Evolutionary conservation across 2,113 vertebrate species (phyloP).

Genomic region (Callaeas wilsoni): DNA sequence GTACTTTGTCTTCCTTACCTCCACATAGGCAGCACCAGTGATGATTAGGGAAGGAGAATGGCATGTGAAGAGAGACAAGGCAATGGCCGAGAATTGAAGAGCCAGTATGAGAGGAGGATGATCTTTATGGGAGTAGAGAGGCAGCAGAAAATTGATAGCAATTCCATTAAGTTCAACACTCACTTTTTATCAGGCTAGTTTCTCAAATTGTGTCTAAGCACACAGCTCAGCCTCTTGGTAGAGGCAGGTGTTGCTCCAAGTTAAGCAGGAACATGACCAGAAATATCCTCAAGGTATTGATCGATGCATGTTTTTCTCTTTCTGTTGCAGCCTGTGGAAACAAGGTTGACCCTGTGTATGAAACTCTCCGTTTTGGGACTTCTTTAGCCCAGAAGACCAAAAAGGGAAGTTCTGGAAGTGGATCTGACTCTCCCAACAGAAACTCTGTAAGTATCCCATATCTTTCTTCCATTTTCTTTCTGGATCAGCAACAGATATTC

Average conservation of each 20-base stretch:
- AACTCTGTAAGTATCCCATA: constrained; percentile 81
- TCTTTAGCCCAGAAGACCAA: constrained; percentile 95
- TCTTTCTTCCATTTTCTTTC: not conserved
- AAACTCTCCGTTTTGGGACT: constrained; percentile 94
- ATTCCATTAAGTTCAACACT: not conserved
- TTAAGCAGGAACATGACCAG: not conserved
- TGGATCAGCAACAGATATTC: not conserved
- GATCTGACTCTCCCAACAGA: constrained; percentile 88
- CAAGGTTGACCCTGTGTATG: constrained; percentile 97
- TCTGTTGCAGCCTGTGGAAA: constrained; percentile 88
- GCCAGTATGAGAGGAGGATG: not conserved
- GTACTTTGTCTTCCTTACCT: not conserved
- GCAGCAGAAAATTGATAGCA: not conserved
- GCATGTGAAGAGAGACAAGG: not conserved
- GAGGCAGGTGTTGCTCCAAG: not conserved
- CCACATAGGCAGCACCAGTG: not conserved
- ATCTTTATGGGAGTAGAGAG: not conserved
- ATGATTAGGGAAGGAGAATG: not conserved
- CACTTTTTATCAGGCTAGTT: not conserved
- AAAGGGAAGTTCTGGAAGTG: constrained; percentile 82
- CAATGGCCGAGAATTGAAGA: fast-evolving
- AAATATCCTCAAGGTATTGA: not conserved
- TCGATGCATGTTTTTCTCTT: not conserved
- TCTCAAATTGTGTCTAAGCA: not conserved
- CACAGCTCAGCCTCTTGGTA: not conserved